Base-by-base conservation (phyloP, 2,888 invertebrate genomes). In the Limenitis camilla region DNA sequence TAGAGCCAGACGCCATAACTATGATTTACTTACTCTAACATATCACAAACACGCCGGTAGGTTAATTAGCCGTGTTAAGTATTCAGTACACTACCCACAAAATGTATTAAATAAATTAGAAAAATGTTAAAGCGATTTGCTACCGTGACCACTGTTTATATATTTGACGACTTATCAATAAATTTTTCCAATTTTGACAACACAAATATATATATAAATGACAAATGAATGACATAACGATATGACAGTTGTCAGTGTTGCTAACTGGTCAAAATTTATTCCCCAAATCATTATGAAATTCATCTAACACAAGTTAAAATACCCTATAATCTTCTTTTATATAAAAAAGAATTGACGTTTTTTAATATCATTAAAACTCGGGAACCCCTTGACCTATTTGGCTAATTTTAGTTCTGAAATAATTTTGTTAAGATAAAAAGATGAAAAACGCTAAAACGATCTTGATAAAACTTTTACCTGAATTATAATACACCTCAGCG, bases 1-100 rank as follows among this genome's bases (percentile, higher is more conserved):
- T 82, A 45, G 81, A 83, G 50, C 73, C 75, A 60, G 85, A 83
- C 69, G 85, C 81, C 87, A 87, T 86, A 73, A 64, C 52, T 52
- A 41, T 29, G 29, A 11, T 49, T 53, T 35, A 43, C 36, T 48
- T 52, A 63, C 56, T 53, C 53, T 59, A 62, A 67, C 78, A 79
- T 75, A 60, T 76, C 75, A 77, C 75, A 72, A 48, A 41, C 62
- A 61, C 63, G 49, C 60, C 53, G 57, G 61, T 55, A 41, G 36
- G 45, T 58, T 9, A 7, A 35, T 28, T 38, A 31, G 35, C 33
- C 28, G 29, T 33, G 40, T 45, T 44, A 36, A 36, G 33, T 33
- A 32, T 19, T 19, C 32, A 49, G 31, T 19, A 33, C 27, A 36
- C 9, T 49, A 45, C 30, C 30, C 33, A 30, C 19, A 29, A 11